Evolutionary conservation across 2,797 vertebrate species (phyloP).

Genomic region (Hemibagrus guttatus): DNA sequence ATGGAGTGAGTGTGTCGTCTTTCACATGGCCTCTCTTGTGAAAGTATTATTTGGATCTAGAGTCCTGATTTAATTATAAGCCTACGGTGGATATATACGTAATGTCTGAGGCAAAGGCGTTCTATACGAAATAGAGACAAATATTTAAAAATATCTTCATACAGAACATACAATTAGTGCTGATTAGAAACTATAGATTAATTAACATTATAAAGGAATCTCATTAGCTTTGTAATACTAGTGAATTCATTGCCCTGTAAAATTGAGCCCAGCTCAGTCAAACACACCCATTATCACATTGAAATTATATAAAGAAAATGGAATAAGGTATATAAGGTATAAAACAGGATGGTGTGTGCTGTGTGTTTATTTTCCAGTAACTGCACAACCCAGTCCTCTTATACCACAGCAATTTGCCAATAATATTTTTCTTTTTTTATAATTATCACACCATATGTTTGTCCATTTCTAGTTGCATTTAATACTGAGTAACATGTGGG

Average conservation of each 20-base stretch:
- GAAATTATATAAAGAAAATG: not conserved
- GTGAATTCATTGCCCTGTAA: not conserved
- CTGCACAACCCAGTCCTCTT: not conserved
- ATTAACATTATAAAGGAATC: conserved; percentile 3
- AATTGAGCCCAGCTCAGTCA: conserved; percentile 48
- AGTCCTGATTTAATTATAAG: conserved; percentile 46
- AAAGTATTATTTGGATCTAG: conserved; percentile 55
- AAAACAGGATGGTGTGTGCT: not conserved
- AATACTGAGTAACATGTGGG: not conserved
- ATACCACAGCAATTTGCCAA: not conserved
- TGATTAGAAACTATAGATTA: not conserved
- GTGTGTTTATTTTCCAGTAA: not conserved
- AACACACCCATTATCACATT: conserved; percentile 38
- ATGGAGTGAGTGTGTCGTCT: conserved; percentile 55
- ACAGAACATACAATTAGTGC: too few relatives aligned
- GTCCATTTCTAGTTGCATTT: not conserved
- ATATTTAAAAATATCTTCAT: conserved; percentile 19
- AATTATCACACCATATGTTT: not conserved
- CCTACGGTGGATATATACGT: not conserved
- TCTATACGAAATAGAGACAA: not conserved
- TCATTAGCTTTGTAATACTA: not conserved
- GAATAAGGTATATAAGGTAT: not conserved
- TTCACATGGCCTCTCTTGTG: conserved; percentile 57
- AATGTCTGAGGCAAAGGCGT: not conserved
- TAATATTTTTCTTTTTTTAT: too few relatives aligned